Conservation (phyloP, 2,888 invertebrate species). For the Ormyrus thymus region DNA sequence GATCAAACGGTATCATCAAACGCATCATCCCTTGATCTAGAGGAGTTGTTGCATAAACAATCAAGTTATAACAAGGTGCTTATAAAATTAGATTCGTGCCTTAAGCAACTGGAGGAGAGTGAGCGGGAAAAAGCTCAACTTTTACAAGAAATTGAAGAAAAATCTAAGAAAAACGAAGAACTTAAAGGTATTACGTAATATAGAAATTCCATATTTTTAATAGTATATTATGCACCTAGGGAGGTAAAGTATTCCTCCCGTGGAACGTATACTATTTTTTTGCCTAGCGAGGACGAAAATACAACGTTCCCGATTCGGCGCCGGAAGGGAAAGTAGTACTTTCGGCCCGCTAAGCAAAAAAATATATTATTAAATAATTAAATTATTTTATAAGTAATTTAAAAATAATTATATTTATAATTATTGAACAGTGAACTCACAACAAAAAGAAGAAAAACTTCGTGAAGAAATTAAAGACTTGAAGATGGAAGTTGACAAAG, state of each 20-base stretch:
- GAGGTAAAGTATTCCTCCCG: no score
- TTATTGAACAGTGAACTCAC: slow-evolving; percentile 44
- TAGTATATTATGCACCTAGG: no score
- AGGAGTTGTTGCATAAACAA: slow-evolving; percentile 59
- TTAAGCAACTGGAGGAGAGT: slow-evolving; percentile 56
- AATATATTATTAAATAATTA: background rate
- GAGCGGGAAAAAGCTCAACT: slow-evolving; percentile 56
- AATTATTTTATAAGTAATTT: background rate
- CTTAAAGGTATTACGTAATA: slow-evolving; percentile 53
- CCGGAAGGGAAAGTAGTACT: no score
- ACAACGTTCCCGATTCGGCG: no score
- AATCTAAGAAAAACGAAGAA: slow-evolving; percentile 59
- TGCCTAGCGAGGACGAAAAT: background rate
- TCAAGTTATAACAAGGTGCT: slow-evolving; percentile 61
- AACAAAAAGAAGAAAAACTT: slow-evolving; percentile 58
- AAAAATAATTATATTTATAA: slow-evolving; percentile 43
- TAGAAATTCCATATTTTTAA: no score
- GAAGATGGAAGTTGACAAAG: slow-evolving; percentile 60
- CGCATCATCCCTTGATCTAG: slow-evolving; percentile 51
- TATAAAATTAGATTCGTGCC: slow-evolving; percentile 60
- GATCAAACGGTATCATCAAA: slow-evolving; percentile 35
- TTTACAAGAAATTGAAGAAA: slow-evolving; percentile 49
- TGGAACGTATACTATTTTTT: no score
- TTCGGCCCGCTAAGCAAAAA: no score
- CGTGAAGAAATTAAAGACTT: slow-evolving; percentile 62